A percentile compares a stretch with the other conserved stretches of the same genome.
These are phyloP conservation scores for Ailurus styani DNA, from an alignment of 2,113 vertebrate genomes.

Conservation along the genomic window DNA sequence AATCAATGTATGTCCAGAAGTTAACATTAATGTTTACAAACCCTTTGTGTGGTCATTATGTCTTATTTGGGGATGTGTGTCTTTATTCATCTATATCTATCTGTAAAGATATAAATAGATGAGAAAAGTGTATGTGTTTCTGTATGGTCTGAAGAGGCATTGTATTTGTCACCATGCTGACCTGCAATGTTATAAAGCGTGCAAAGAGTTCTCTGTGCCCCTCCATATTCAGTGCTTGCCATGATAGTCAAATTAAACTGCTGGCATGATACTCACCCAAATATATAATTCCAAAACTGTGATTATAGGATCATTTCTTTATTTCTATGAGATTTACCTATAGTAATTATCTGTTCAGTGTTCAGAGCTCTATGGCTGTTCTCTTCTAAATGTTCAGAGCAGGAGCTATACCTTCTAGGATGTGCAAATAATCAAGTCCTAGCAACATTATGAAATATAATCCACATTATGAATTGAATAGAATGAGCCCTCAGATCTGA, in stretches of 20 bases:
- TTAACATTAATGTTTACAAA: constrained; percentile 76
- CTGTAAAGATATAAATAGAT: background rate
- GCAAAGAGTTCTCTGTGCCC: background rate
- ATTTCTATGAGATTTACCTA: constrained; percentile 58
- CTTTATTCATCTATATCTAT: background rate
- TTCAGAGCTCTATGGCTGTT: background rate
- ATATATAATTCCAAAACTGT: background rate
- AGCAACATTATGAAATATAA: constrained; percentile 56
- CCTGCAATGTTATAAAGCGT: constrained; percentile 12
- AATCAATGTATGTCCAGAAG: constrained; percentile 77
- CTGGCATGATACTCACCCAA: constrained; percentile 27
- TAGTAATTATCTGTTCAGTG: constrained; percentile 13
- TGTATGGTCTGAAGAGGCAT: background rate
- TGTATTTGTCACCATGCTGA: constrained; percentile 36
- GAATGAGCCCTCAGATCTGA: constrained; percentile 50
- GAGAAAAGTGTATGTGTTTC: background rate
- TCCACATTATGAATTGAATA: constrained; percentile 45
- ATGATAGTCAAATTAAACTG: constrained; percentile 8
- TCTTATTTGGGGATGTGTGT: background rate
- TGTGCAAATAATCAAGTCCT: constrained; percentile 56
- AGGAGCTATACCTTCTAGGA: constrained; percentile 8
- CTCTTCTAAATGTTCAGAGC: constrained; percentile 35
- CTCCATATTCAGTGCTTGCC: background rate
- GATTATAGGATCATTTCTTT: constrained; percentile 30
- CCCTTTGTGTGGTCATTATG: constrained; percentile 58